These are phyloP conservation scores for Campaea margaritaria DNA, from an alignment of 2,888 invertebrate species.

Conservation along the genomic window DNA sequence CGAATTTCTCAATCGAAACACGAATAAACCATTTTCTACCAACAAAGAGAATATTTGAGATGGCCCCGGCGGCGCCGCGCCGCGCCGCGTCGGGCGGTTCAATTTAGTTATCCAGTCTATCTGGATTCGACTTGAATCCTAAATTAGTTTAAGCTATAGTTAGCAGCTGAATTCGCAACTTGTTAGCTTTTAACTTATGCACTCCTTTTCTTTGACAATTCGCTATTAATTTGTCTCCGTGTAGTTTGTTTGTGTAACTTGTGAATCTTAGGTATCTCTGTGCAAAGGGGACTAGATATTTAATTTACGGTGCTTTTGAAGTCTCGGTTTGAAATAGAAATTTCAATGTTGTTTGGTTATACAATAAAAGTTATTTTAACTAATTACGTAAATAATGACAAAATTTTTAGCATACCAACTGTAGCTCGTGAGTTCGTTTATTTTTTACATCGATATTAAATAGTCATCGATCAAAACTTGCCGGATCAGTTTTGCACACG, in stretches of 20 bases:
- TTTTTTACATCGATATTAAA: too few relatives aligned
- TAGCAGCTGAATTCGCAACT: slow-evolving; percentile 26
- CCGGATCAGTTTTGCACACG: too few relatives aligned
- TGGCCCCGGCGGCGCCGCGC: neutral
- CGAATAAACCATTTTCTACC: slow-evolving; percentile 6
- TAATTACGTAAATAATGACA: too few relatives aligned
- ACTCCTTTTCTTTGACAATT: slow-evolving; percentile 35
- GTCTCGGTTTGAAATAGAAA: slow-evolving; percentile 11
- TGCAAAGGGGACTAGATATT: slow-evolving; percentile 9
- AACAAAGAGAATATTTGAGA: slow-evolving; percentile 27
- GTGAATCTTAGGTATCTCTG: slow-evolving; percentile 10
- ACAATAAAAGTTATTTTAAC: neutral
- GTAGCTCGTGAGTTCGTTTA: too few relatives aligned
- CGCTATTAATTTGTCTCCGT: slow-evolving; percentile 25
- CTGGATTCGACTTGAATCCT: slow-evolving; percentile 27
- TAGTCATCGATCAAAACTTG: too few relatives aligned
- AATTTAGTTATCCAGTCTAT: slow-evolving; percentile 16
- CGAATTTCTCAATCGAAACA: slow-evolving; percentile 17
- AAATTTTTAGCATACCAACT: too few relatives aligned
- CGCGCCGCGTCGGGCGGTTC: slow-evolving; percentile 4
- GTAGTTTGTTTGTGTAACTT: slow-evolving; percentile 14
- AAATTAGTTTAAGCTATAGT: slow-evolving; percentile 35
- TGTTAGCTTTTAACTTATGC: slow-evolving; percentile 35
- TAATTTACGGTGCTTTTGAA: slow-evolving; percentile 18
- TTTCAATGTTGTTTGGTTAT: neutral